A percentile compares a stretch with the other conserved stretches of the same genome.
These are phyloP conservation scores for Tetramorium simillimum DNA, from an alignment of 1,140 invertebrate genomes.

Conservation along the genomic window DNA sequence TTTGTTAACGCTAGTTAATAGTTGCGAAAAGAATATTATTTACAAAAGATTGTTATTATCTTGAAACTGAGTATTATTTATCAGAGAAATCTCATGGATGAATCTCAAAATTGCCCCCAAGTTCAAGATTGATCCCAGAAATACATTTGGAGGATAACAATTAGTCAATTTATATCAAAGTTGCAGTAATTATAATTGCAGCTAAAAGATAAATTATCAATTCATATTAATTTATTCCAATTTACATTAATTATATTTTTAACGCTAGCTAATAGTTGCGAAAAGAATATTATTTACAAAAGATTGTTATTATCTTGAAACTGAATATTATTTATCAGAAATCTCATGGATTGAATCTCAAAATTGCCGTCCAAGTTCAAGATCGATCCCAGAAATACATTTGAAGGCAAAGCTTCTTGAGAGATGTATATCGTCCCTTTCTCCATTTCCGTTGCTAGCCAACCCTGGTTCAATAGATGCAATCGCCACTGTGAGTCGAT, in stretches of 20 bases:
- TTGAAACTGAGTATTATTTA: neutral
- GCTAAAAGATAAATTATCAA: constrained; percentile 7
- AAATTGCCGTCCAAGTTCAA: neutral
- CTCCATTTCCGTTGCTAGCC: neutral
- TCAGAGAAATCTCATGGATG: neutral
- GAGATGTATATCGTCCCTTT: neutral
- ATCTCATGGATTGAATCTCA: neutral
- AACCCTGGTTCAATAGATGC: constrained; percentile 53
- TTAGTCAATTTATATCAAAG: neutral
- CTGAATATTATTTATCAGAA: neutral
- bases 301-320: no score
- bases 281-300: neutral
- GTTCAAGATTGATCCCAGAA: neutral
- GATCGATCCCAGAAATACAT: neutral
- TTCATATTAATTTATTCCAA: neutral
- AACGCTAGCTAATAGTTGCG: neutral
- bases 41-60: neutral
- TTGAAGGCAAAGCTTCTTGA: neutral
- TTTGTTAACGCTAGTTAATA: neutral
- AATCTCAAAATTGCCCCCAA: neutral
- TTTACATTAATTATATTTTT: neutral
- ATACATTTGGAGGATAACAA: neutral
- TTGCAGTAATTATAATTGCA: neutral
- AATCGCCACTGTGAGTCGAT: constrained; percentile 40
- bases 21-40: neutral